These are phyloP conservation scores for Alligator mississippiensis DNA, from an alignment of 2,113 vertebrate genomes.

Conservation along the genomic window DNA sequence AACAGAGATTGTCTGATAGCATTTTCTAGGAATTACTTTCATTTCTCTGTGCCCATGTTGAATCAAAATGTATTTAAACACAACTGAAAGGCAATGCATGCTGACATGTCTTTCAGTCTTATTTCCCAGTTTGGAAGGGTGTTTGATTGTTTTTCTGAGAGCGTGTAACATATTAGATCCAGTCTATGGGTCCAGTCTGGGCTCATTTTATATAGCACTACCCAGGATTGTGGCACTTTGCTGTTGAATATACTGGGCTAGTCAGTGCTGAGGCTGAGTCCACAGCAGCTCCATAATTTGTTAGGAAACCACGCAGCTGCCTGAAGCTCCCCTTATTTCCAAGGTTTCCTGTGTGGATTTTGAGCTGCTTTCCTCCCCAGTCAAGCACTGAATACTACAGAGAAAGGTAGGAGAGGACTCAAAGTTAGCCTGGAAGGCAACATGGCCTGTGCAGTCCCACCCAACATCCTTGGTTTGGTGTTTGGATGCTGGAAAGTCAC, in stretches of 20 bases:
- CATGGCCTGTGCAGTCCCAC: not conserved
- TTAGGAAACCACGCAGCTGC: not conserved
- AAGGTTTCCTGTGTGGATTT: not conserved
- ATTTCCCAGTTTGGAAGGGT: not conserved
- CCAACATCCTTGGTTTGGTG: not conserved
- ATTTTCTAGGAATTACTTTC: not conserved
- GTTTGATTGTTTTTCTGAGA: not conserved
- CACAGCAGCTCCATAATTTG: not conserved
- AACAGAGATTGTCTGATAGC: not conserved
- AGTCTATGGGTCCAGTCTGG: not conserved
- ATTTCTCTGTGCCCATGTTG: not conserved
- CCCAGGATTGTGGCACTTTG: not conserved
- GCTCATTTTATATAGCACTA: not conserved
- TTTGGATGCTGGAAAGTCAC: not conserved
- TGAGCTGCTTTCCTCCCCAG: not conserved
- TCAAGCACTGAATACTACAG: not conserved
- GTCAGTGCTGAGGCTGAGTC: not conserved
- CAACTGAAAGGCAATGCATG: not conserved
- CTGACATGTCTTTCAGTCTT: not conserved
- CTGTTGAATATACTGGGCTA: not conserved
- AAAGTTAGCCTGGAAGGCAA: not conserved
- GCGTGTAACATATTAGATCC: not conserved
- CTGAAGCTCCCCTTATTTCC: not conserved
- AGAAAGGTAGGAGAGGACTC: not conserved
- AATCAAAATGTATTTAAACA: not conserved